These are phyloP conservation scores for Characodon lateralis DNA, from an alignment of 2,797 vertebrate species.

Conservation along the genomic window DNA sequence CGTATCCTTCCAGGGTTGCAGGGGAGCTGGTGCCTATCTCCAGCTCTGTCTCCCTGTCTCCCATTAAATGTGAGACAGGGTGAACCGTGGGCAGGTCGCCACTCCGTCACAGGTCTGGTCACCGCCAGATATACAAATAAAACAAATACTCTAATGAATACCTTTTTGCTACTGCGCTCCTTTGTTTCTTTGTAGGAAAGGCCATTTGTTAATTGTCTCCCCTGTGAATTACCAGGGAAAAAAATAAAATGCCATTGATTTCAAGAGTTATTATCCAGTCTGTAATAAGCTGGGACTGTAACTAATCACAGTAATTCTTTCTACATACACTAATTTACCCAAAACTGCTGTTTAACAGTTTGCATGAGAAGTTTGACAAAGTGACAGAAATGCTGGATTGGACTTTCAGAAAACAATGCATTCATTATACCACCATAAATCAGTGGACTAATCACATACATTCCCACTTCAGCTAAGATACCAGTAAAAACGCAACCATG, in stretches of 20 bases:
- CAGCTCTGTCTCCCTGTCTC: too few relatives aligned
- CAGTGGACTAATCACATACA: too few relatives aligned
- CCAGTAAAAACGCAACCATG: too few relatives aligned
- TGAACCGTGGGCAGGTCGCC: neutral
- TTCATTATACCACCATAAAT: too few relatives aligned
- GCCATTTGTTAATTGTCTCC: neutral
- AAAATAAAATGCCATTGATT: conserved; percentile 28
- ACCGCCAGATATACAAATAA: neutral
- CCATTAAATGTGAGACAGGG: neutral
- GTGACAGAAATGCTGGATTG: neutral
- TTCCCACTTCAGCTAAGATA: too few relatives aligned
- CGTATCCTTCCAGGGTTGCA: neutral
- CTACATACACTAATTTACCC: neutral
- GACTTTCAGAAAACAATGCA: too few relatives aligned
- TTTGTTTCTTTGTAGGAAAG: neutral
- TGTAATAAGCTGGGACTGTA: conserved; percentile 1
- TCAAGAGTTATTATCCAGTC: conserved; percentile 7
- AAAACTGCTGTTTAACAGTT: neutral
- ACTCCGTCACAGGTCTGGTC: neutral
- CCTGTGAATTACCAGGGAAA: neutral
- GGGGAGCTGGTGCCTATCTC: neutral
- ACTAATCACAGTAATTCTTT: neutral
- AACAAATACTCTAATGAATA: neutral
- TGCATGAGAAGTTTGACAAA: neutral
- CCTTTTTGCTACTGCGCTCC: neutral